phyloP scores from a whole-genome alignment of 2,888 invertebrate species.

The Pseudoips prasinana region DNA sequence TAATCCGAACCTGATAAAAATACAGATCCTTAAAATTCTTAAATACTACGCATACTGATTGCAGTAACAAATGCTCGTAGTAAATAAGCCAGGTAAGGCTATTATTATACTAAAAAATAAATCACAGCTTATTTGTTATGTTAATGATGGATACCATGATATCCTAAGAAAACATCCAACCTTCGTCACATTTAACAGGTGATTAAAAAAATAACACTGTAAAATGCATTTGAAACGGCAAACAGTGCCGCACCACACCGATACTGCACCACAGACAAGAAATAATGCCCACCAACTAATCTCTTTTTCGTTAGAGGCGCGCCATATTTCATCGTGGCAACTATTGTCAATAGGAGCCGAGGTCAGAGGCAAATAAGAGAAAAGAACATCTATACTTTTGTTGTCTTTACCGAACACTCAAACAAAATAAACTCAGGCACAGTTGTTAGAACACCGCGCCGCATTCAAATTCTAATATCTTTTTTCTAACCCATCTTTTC shows the following conservation, averaged over 20 bases:
- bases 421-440: constrained; percentile 73
- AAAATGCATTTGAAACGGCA: constrained; percentile 54
- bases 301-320: constrained; percentile 75
- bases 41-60: too few relatives aligned
- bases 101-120: too few relatives aligned
- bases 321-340: constrained; percentile 81
- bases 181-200: constrained; percentile 64
- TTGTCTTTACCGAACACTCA: constrained; percentile 74
- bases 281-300: constrained; percentile 73
- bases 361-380: constrained; percentile 79
- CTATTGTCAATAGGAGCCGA: constrained; percentile 78
- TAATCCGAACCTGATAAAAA: too few relatives aligned
- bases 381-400: constrained; percentile 69
- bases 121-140: constrained; percentile 21
- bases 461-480: constrained; percentile 68
- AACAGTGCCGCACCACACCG: constrained; percentile 54
- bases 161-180: constrained; percentile 59
- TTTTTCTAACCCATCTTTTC: constrained; percentile 73
- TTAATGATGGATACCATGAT: constrained; percentile 27
- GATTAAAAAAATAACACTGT: constrained; percentile 59
- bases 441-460: constrained; percentile 68
- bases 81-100: too few relatives aligned
- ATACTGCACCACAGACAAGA: constrained; percentile 49
- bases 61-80: too few relatives aligned
- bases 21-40: too few relatives aligned